Evolutionary conservation across 1,140 invertebrate species (phyloP).

Genomic region (Marisa cornuarietis): DNA sequence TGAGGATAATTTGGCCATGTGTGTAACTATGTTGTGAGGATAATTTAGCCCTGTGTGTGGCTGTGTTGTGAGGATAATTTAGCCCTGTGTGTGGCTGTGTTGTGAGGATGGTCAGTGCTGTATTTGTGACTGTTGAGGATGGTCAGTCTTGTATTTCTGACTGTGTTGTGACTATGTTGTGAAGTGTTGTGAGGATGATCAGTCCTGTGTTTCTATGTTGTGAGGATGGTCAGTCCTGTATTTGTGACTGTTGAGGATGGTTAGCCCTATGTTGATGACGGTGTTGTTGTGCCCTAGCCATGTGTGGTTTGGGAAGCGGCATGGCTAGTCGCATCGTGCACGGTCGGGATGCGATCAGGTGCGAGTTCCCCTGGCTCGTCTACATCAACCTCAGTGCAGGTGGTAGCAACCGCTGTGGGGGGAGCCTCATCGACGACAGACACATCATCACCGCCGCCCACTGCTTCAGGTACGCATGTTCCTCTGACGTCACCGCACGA

Average conservation of each 20-base stretch:
- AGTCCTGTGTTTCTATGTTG: background rate
- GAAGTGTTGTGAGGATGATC: background rate
- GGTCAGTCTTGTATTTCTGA: background rate
- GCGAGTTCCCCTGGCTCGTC: conserved; percentile 33
- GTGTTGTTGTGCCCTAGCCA: background rate
- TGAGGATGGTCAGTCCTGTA: background rate
- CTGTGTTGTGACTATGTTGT: too few relatives aligned
- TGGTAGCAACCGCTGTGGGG: conserved; percentile 29
- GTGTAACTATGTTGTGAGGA: too few relatives aligned
- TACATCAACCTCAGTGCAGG: conserved; percentile 19
- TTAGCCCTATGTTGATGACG: background rate
- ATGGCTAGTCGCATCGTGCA: conserved; percentile 17
- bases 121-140: too few relatives aligned
- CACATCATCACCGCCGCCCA: conserved; percentile 38
- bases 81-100: too few relatives aligned
- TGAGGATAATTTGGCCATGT: too few relatives aligned
- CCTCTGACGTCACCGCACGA: background rate
- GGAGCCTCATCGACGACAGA: conserved; percentile 28
- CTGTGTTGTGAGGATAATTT: too few relatives aligned
- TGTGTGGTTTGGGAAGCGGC: background rate
- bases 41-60: too few relatives aligned
- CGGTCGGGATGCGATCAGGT: conserved; percentile 15
- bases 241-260: background rate
- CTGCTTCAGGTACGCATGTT: conserved; percentile 27
- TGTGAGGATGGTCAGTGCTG: too few relatives aligned